These are phyloP conservation scores for Caenorhabditis sulstoni DNA, from an alignment of 2,888 invertebrate species.

Conservation along the genomic window DNA sequence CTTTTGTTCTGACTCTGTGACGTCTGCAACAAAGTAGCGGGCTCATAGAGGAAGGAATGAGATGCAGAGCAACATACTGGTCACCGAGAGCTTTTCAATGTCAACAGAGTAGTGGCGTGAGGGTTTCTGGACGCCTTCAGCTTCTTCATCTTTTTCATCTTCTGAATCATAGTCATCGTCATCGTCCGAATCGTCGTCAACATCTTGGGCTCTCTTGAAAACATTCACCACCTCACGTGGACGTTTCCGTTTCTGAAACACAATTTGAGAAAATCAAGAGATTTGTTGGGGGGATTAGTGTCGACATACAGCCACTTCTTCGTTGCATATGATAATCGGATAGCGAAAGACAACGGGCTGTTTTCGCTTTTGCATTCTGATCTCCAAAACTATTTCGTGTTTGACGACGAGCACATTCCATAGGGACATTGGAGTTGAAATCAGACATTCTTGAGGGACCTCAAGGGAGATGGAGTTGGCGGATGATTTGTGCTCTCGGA, in stretches of 20 bases:
- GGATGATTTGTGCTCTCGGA: conserved; percentile 47
- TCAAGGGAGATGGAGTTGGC: conserved; percentile 37
- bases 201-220: conserved; percentile 62
- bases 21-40: conserved; percentile 28
- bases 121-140: conserved; percentile 55
- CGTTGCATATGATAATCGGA: conserved; percentile 66
- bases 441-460: conserved; percentile 59
- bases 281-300: neutral
- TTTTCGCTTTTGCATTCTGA: conserved; percentile 61
- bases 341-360: conserved; percentile 58
- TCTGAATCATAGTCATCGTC: conserved; percentile 39
- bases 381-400: conserved; percentile 60
- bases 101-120: conserved; percentile 63
- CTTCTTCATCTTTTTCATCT: conserved; percentile 70
- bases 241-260: conserved; percentile 48
- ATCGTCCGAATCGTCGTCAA: conserved; percentile 71
- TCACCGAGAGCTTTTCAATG: conserved; percentile 60
- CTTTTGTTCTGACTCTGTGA: conserved; percentile 44
- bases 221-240: conserved; percentile 29
- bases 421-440: conserved; percentile 67
- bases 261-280: neutral
- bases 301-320: conserved; percentile 61
- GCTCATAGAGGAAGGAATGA: neutral
- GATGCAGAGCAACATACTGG: conserved; percentile 40
- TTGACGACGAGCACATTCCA: conserved; percentile 68